A percentile compares a stretch with the other conserved stretches of the same genome.
These are phyloP conservation scores for Branchellion lobata DNA, from an alignment of 2,888 invertebrate genomes.

Conservation along the genomic window DNA sequence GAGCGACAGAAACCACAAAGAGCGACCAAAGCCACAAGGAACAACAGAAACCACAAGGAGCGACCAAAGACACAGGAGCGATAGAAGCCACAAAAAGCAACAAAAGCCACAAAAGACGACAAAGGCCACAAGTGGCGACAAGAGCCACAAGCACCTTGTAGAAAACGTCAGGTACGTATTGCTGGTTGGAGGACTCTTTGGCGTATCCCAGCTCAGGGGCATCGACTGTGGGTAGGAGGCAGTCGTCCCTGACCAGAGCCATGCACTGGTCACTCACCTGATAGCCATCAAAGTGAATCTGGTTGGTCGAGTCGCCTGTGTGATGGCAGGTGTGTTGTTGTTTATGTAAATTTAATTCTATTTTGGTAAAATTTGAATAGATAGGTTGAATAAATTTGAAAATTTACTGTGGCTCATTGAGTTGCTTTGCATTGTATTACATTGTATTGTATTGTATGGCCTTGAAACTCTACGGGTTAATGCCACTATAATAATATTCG, in stretches of 20 bases:
- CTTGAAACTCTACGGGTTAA: too few species aligned
- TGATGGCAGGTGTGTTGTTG: neutral
- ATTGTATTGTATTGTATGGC: too few species aligned
- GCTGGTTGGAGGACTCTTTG: conserved; percentile 84
- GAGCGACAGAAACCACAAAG: too few species aligned
- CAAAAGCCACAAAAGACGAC: too few species aligned
- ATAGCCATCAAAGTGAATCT: conserved; percentile 98
- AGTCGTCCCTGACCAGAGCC: conserved; percentile 88
- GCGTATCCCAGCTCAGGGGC: conserved; percentile 95
- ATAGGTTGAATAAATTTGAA: neutral
- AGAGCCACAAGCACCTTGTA: conserved; percentile 80
- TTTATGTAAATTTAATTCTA: conserved; percentile 69
- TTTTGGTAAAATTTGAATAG: neutral
- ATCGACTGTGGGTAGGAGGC: conserved; percentile 92
- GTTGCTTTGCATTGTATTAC: neutral
- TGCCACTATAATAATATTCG: too few species aligned
- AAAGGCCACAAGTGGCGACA: too few species aligned
- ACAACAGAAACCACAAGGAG: too few species aligned
- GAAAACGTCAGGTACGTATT: conserved; percentile 98
- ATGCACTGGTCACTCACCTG: conserved; percentile 97
- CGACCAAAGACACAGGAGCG: too few species aligned
- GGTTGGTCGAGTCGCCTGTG: conserved; percentile 80
- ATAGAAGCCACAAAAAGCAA: neutral
- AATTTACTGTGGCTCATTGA: neutral
- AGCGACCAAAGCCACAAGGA: neutral